These are phyloP conservation scores for Lepidurus arcticus DNA, from an alignment of 1,140 invertebrate genomes.

Conservation along the genomic window DNA sequence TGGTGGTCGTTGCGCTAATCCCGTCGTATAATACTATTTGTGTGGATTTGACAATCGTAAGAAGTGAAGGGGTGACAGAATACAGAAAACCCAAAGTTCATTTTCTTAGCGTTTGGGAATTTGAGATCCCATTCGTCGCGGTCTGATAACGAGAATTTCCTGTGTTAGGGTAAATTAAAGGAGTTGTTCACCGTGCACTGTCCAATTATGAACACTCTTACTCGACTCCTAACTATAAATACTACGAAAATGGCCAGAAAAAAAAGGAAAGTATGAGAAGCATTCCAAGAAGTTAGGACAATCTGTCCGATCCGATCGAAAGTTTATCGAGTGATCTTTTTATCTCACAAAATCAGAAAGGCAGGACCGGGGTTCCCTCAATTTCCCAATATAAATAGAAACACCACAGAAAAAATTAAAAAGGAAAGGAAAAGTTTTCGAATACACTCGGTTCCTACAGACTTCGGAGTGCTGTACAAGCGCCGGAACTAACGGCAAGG, in stretches of 20 bases:
- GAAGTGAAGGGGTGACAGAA: background rate
- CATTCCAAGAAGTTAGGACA: background rate
- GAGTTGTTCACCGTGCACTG: background rate
- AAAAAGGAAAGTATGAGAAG: conserved; percentile 20
- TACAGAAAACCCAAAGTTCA: too few relatives aligned
- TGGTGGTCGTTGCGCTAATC: background rate
- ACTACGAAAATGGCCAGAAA: background rate
- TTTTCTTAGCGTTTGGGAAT: background rate
- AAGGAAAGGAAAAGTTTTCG: too few relatives aligned
- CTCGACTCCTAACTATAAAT: too few relatives aligned
- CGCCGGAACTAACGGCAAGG: too few relatives aligned
- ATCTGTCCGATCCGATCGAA: too few relatives aligned
- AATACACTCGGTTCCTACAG: too few relatives aligned
- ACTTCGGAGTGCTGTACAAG: too few relatives aligned
- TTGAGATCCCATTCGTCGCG: background rate
- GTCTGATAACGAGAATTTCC: background rate
- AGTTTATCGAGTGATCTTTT: too few relatives aligned
- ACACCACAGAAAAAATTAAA: too few relatives aligned
- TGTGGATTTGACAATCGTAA: background rate
- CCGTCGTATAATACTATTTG: background rate
- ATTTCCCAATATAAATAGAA: too few relatives aligned
- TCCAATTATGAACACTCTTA: background rate
- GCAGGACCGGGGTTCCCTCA: too few relatives aligned
- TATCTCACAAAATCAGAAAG: too few relatives aligned
- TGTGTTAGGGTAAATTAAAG: background rate